These are phyloP conservation scores for Lasioglossum vierecki DNA, from an alignment of 2,888 invertebrate species.

Conservation along the genomic window DNA sequence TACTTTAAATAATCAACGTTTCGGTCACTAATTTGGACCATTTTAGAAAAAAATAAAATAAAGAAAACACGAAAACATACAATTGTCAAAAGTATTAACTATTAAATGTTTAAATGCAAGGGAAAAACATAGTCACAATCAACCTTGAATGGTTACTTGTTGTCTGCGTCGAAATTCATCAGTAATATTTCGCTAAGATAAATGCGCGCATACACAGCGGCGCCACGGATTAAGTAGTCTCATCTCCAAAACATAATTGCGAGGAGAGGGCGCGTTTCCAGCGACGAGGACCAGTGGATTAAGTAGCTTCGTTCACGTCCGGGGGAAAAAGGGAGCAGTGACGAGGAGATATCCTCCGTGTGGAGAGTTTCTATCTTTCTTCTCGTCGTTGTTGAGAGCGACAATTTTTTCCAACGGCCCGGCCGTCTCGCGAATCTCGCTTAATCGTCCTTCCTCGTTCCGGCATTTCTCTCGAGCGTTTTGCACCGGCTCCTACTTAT, in stretches of 20 bases:
- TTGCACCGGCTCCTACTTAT: constrained; percentile 59
- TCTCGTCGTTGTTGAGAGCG: constrained; percentile 36
- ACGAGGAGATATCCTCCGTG: background rate
- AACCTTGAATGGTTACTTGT: too few species aligned
- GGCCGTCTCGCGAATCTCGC: constrained; percentile 38
- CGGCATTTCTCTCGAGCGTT: constrained; percentile 39
- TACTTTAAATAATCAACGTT: too few species aligned
- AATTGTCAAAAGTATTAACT: too few species aligned
- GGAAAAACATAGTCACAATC: too few species aligned
- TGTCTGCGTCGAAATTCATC: too few species aligned
- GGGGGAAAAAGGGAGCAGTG: background rate
- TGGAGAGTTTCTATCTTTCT: constrained; percentile 48
- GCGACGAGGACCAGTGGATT: constrained; percentile 14
- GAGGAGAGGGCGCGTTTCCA: background rate
- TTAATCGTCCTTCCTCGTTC: constrained; percentile 54
- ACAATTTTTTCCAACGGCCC: constrained; percentile 40
- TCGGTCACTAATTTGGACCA: too few species aligned
- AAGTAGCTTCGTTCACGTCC: constrained; percentile 19
- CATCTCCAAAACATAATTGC: background rate
- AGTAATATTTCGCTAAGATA: background rate
- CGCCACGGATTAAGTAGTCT: background rate
- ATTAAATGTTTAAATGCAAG: too few species aligned
- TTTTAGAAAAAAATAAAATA: too few species aligned
- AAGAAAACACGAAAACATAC: too few species aligned
- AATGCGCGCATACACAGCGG: background rate